phyloP scores from a whole-genome alignment of 2,797 vertebrate genomes.

The Rhinatrema bivittatum region DNA sequence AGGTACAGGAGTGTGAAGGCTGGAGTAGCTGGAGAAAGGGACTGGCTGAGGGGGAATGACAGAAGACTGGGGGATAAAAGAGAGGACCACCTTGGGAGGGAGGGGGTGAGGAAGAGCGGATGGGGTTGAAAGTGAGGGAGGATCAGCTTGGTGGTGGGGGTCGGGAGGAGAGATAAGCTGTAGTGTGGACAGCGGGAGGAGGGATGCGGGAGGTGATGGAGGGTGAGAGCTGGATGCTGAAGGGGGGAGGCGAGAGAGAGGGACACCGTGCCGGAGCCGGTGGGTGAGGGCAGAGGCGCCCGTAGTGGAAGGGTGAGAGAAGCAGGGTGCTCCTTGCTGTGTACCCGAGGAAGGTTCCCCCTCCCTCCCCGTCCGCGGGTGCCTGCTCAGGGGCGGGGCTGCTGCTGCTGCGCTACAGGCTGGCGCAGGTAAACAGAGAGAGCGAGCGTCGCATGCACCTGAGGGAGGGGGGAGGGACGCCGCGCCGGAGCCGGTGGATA shows the following conservation, averaged over 20 bases:
- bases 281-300: background rate
- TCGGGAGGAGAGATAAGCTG: conserved; percentile 19
- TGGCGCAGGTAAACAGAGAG: background rate
- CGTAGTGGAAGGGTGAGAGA: background rate
- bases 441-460: background rate
- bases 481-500: background rate
- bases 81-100: no score
- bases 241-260: background rate
- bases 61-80: no score
- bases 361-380: no score
- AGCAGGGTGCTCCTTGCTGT: no score
- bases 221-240: no score
- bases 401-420: no score
- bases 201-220: background rate
- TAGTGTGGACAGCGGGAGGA: background rate
- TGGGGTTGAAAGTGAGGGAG: background rate
- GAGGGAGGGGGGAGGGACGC: background rate
- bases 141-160: conserved; percentile 12
- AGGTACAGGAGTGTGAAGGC: no score
- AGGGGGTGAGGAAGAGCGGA: conserved; percentile 37
- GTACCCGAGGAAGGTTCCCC: no score
- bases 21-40: no score
- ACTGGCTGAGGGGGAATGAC: conserved; percentile 15
- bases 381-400: no score
- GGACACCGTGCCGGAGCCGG: background rate